Evolutionary conservation across 2,113 vertebrate genomes (phyloP).

Genomic region (Australoheros scitulus): DNA sequence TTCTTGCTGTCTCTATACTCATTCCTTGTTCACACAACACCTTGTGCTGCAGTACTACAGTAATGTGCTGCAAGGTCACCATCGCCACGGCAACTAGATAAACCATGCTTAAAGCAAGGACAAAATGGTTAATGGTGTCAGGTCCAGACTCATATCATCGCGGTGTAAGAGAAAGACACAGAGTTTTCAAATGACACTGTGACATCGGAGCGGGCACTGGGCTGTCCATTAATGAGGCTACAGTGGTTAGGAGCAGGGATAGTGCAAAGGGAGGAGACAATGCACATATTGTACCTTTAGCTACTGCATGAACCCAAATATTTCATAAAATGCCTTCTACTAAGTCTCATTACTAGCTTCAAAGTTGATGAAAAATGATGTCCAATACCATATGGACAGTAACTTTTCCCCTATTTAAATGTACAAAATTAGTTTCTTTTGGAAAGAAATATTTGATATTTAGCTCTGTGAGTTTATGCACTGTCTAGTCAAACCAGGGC

Average conservation of each 20-base stretch:
- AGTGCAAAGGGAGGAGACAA: not conserved
- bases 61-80: slow-evolving; percentile 71
- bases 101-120: slow-evolving; percentile 50
- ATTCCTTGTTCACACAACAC: slow-evolving; percentile 57
- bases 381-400: too few relatives aligned
- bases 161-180: not conserved
- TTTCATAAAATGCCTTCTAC: too few relatives aligned
- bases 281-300: not conserved
- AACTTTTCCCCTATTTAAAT: too few relatives aligned
- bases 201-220: not conserved
- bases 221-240: not conserved
- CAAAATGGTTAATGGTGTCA: slow-evolving; percentile 56
- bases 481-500: not conserved
- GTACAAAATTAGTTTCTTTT: too few relatives aligned
- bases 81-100: slow-evolving; percentile 47
- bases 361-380: too few relatives aligned
- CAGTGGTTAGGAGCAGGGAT: not conserved
- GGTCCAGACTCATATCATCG: slow-evolving; percentile 7
- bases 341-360: too few relatives aligned
- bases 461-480: too few relatives aligned
- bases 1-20: slow-evolving; percentile 22
- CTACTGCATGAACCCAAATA: not conserved
- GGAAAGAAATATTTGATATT: too few relatives aligned
- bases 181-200: not conserved
- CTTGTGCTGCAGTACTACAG: slow-evolving; percentile 64